Evolutionary conservation across 2,888 invertebrate genomes (phyloP).

Genomic region (Sceliomorpha sp.): DNA sequence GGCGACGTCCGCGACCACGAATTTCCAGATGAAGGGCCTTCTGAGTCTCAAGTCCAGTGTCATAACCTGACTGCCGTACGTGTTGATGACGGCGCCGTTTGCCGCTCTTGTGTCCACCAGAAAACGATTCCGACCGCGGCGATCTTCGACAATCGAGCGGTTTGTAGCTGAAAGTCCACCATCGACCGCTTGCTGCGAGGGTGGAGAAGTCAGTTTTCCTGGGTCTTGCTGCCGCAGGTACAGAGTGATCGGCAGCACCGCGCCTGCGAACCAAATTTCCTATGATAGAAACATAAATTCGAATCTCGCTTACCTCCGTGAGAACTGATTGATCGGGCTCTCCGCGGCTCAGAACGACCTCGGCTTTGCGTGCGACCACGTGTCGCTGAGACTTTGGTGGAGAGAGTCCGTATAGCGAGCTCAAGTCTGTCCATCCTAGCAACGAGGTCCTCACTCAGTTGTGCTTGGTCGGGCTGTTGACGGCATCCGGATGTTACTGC

Average conservation of each 20-base stretch:
- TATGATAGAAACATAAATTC: neutral
- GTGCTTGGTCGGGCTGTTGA: neutral
- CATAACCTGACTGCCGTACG: neutral
- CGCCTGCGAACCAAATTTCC: neutral
- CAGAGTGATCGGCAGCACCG: neutral
- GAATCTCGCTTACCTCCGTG: neutral
- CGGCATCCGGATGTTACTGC: too few species aligned
- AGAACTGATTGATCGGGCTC: neutral
- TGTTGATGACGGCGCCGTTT: neutral
- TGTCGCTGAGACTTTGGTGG: neutral
- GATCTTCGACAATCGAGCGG: neutral
- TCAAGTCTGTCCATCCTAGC: neutral
- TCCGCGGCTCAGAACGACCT: neutral
- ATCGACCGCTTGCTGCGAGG: constrained; percentile 1
- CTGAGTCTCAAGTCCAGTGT: neutral
- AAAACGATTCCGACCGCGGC: neutral
- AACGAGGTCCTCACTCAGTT: neutral
- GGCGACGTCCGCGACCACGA: neutral
- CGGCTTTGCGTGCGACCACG: neutral
- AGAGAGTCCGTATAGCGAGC: too few species aligned
- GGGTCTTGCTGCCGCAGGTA: neutral
- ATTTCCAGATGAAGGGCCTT: neutral
- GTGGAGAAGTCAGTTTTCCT: neutral
- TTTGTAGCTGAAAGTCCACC: neutral
- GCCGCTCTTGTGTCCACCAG: neutral